phyloP scores from a whole-genome alignment of 2,888 invertebrate genomes.

The Euplagia quadripunctaria region DNA sequence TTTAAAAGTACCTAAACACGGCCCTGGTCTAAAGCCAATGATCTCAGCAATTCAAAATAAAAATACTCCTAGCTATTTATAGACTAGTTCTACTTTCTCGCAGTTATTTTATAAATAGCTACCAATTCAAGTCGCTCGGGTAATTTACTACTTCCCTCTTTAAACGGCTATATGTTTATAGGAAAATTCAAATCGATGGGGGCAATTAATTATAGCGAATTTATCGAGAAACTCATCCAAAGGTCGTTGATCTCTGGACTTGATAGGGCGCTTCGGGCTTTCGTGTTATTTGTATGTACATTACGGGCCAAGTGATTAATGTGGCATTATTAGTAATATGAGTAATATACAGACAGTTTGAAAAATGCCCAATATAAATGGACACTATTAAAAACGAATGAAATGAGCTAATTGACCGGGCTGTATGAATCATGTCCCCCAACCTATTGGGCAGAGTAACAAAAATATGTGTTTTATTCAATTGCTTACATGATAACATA shows the following conservation, averaged over 20 bases:
- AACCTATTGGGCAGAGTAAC: no score
- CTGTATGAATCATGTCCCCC: no score
- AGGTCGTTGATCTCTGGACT: not conserved
- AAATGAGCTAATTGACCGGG: no score
- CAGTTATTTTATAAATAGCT: constrained; percentile 36
- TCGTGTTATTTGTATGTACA: not conserved
- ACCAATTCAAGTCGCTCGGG: not conserved
- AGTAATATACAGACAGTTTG: no score
- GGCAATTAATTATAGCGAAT: not conserved
- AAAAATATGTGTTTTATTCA: no score
- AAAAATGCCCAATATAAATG: no score
- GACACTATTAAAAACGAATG: no score
- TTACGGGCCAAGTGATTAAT: no score
- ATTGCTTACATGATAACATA: no score
- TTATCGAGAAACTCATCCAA: not conserved
- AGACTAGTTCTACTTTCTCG: constrained; percentile 34
- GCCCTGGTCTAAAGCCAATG: constrained; percentile 40
- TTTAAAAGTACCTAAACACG: constrained; percentile 4
- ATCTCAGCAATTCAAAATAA: constrained; percentile 37
- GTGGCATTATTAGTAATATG: no score
- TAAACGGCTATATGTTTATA: not conserved
- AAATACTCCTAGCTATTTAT: constrained; percentile 35
- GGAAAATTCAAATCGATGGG: not conserved
- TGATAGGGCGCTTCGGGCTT: not conserved
- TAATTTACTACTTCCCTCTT: constrained; percentile 3